These are phyloP conservation scores for Anguilla rostrata DNA, from an alignment of 2,113 vertebrate species.

Conservation along the genomic window DNA sequence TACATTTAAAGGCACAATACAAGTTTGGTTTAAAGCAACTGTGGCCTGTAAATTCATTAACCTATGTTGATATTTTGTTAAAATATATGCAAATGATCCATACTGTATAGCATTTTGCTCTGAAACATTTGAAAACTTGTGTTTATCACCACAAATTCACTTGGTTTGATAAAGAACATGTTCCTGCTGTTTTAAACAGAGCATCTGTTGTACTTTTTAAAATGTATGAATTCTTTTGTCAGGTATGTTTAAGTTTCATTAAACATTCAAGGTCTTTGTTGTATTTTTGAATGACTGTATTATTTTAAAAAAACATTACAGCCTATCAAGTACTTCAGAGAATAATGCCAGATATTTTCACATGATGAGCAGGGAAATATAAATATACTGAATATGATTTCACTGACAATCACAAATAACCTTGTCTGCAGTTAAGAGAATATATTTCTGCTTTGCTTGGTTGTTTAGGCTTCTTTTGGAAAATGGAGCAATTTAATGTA, in stretches of 20 bases:
- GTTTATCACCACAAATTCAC: no score
- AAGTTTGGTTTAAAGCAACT: not conserved
- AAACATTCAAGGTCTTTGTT: not conserved
- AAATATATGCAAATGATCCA: no score
- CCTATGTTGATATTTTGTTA: no score
- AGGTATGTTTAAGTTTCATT: not conserved
- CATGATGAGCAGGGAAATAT: not conserved
- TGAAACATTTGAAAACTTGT: not conserved
- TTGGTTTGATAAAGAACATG: no score
- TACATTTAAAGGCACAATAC: not conserved
- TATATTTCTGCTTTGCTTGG: no score
- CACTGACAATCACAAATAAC: no score
- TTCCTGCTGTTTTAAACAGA: not conserved
- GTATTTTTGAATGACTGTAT: not conserved
- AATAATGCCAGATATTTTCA: not conserved
- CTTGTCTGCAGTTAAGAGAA: no score
- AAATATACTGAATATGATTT: not conserved
- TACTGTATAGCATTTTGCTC: no score
- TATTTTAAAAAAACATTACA: no score
- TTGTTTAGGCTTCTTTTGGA: no score
- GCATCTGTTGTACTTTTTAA: not conserved
- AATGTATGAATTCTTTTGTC: not conserved
- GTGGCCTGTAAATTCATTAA: not conserved
- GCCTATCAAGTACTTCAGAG: not conserved
- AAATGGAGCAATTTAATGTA: not conserved